These are phyloP conservation scores for Loripinus fragilis DNA, from an alignment of 2,888 invertebrate species.

Conservation along the genomic window DNA sequence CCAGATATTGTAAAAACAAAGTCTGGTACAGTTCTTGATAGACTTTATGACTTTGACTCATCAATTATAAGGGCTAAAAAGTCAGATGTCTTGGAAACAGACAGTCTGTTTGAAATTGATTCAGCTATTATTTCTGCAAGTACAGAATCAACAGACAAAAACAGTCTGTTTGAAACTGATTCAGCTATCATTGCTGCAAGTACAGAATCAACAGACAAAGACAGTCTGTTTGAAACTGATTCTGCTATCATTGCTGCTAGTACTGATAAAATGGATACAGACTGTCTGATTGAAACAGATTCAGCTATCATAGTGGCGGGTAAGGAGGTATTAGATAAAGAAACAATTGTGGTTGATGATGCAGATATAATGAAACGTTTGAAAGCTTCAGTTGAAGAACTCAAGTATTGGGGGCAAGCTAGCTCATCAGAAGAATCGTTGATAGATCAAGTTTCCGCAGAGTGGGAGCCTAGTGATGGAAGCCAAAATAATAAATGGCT, in stretches of 20 bases:
- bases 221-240: background rate
- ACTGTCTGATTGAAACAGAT: background rate
- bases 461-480: slow-evolving; percentile 11
- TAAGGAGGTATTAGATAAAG: slow-evolving; percentile 1
- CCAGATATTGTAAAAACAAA: no score
- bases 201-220: background rate
- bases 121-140: slow-evolving; percentile 5
- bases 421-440: background rate
- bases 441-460: background rate
- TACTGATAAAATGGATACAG: background rate
- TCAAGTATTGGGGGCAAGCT: slow-evolving; percentile 21
- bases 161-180: slow-evolving; percentile 8
- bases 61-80: slow-evolving; percentile 5
- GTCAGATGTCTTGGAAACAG: slow-evolving; percentile 1
- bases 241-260: slow-evolving; percentile 5
- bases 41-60: slow-evolving; percentile 1
- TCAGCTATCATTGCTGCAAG: slow-evolving; percentile 6
- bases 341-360: background rate
- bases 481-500: background rate
- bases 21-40: background rate
- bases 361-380: background rate
- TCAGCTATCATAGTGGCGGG: slow-evolving; percentile 9
- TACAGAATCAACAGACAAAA: background rate
- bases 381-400: slow-evolving; percentile 8
- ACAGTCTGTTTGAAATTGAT: slow-evolving; percentile 7